Evolutionary conservation across 2,888 invertebrate species (phyloP), one percentile per base, ranked within the genome.

Genomic region (Acutogordius australiensis): DNA sequence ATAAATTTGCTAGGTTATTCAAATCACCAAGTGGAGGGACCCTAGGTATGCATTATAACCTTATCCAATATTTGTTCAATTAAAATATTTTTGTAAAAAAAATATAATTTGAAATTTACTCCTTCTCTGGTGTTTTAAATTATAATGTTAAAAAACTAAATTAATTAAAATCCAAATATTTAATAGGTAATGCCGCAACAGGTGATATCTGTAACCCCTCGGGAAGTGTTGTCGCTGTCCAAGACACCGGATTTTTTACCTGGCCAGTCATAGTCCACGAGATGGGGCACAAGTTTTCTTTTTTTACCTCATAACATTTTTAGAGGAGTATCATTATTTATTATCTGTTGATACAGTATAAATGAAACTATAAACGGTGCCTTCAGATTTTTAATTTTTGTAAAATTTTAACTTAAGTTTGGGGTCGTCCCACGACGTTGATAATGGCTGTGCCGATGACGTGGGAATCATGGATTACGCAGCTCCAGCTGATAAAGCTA

Each of bases 181-280:
- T 37, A 37, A n/a, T 21, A 51, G 51, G 51, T 4, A 51, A 13
- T n/a, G 8, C 51, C 4, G 8, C 51, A 23, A 23, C 26, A 8
- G 51, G 51, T 4, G 51, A 51, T 51, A 51, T 51, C 51, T 51
- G 51, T 51, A 23, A 21, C 4, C 13, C 51, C 4, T 4, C n/a
- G 8, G 51, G 51, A 21, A 51, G 51, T 26, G 8, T 8, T 51
- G 51, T 51, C 8, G 51, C 23, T 23, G 51, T 23, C 4, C 8
- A n/a, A 23, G 51, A 51, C 23, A n/a, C 51, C 23, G 51, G 51
- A 51, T 51, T 51, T 51, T 51, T 51, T 23, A 21, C 51, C 26
- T 8, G 4, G 8, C n/a, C 51, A 8, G 26, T 23, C 26, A 51
- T 51, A n/a, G 51, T 51, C 23, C 51, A 51, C 23, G 51, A 51